Base-by-base conservation (phyloP, 2,113 vertebrate genomes). In the Clarias gariepinus region DNA sequence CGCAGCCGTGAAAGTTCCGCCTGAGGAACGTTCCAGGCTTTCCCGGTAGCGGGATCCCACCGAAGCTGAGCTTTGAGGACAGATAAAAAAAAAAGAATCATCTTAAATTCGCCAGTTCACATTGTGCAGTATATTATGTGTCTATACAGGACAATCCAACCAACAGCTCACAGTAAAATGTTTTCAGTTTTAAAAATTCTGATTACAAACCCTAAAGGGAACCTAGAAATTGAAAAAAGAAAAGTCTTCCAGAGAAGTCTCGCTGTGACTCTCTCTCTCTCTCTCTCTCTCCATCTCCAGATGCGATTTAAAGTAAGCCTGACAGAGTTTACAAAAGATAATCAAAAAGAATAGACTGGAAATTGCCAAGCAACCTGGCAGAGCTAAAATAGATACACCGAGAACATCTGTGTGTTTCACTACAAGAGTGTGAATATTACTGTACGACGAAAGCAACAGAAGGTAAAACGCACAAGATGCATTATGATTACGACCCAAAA, bases 21-120 rank as follows among this genome's bases (percentile, higher is more conserved):
- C 96, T 96, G 90, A 99, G 92, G 91, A 99, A 99, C 0, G 98
- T 98, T 82, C 98, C 98, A n/a, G 98, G 98, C 87, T 99, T 99
- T 19, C 98, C 97, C 0, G 98, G 98, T 13, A 99, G 95, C 13
- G 98, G 98, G 91, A 99, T 99, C 66, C 98, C 98, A 89, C 98
- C 98, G 0, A 99, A 99, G 90, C 98, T 99, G 93, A 99, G 96
- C 98, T 99, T 93, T 94, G 91, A 88, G 33, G 36, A 91, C 91
- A 90, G 88, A 94, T 91, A 15, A 73, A 71, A 69, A 71, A 69
- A 30, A 80, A 2, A 23, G 47, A 47, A 47, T 47, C 47, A 57
- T 12, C 19, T 18, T 12, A 19, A 64, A 0, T n/a, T 33, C 57
- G n/a, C n/a, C 53, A 12, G 19, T 10, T 41, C 36, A 1, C 36